A percentile compares a stretch with the other conserved stretches of the same genome.
Conservation (phyloP, 2,888 invertebrate genomes). For the Drosophila limbata region DNA sequence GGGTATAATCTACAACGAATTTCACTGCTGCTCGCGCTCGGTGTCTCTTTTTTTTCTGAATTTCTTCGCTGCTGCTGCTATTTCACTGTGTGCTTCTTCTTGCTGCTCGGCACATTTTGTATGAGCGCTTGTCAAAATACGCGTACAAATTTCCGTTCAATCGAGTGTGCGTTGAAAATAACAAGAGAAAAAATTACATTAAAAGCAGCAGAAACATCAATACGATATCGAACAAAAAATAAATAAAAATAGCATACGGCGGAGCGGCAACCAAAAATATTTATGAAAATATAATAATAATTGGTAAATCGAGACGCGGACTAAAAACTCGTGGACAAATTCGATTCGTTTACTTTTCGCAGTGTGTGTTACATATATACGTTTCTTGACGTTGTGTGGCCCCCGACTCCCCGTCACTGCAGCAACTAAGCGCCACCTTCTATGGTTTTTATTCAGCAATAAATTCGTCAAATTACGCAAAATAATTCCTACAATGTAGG, state of each 20-base stretch:
- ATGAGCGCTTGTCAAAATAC: slow-evolving; percentile 79
- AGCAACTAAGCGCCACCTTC: slow-evolving; percentile 45
- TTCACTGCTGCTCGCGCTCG: slow-evolving; percentile 51
- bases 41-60: slow-evolving; percentile 67
- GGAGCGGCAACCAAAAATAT: background rate
- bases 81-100: slow-evolving; percentile 63
- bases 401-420: slow-evolving; percentile 3
- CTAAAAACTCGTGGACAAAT: slow-evolving; percentile 65
- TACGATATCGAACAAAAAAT: background rate
- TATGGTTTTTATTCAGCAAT: slow-evolving; percentile 65
- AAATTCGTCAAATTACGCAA: slow-evolving; percentile 70
- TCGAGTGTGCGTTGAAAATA: slow-evolving; percentile 55
- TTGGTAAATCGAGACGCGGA: slow-evolving; percentile 53
- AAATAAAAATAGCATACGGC: background rate
- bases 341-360: slow-evolving; percentile 61
- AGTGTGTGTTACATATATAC: slow-evolving; percentile 43
- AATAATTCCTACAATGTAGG: slow-evolving; percentile 79
- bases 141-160: slow-evolving; percentile 70
- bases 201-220: background rate
- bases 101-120: slow-evolving; percentile 78
- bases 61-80: slow-evolving; percentile 56
- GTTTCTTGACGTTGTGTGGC: slow-evolving; percentile 29
- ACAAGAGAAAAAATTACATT: slow-evolving; percentile 15
- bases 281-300: slow-evolving; percentile 33
- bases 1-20: slow-evolving; percentile 49